phyloP scores from a whole-genome alignment of 35 echinoderm and acorn worm genomes.

The Strongylocentrotus purpuratus region DNA sequence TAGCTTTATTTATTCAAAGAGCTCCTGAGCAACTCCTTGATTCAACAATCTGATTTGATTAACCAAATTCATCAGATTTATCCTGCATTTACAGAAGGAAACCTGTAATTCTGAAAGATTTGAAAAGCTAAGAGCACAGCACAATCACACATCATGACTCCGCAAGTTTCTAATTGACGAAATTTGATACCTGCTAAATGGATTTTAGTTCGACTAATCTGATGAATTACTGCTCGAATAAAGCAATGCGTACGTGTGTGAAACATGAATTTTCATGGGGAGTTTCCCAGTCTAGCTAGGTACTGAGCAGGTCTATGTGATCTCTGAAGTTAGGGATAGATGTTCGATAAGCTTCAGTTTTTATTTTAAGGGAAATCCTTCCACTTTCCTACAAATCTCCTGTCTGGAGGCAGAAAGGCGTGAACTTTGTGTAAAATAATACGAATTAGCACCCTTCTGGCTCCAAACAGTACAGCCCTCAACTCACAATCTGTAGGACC shows the following conservation, averaged over 20 bases:
- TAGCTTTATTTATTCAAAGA: neutral
- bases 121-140: neutral
- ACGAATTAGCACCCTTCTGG: no score
- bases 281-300: neutral
- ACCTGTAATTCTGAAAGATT: neutral
- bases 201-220: neutral
- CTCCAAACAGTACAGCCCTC: neutral
- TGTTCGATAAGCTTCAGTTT: neutral
- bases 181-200: neutral
- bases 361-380: neutral
- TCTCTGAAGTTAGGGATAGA: neutral
- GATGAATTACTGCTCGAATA: neutral
- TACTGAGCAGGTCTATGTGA: neutral
- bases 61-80: neutral
- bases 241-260: neutral
- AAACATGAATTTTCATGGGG: neutral
- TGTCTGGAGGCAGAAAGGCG: no score
- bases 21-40: neutral
- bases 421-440: no score
- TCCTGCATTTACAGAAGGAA: neutral
- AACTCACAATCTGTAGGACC: neutral
- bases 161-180: neutral
- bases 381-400: neutral
- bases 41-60: neutral
- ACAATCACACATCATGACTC: neutral